Evolutionary conservation across 53 echinoderm and acorn worm species (phyloP).

Genomic region (Crossaster papposus): DNA sequence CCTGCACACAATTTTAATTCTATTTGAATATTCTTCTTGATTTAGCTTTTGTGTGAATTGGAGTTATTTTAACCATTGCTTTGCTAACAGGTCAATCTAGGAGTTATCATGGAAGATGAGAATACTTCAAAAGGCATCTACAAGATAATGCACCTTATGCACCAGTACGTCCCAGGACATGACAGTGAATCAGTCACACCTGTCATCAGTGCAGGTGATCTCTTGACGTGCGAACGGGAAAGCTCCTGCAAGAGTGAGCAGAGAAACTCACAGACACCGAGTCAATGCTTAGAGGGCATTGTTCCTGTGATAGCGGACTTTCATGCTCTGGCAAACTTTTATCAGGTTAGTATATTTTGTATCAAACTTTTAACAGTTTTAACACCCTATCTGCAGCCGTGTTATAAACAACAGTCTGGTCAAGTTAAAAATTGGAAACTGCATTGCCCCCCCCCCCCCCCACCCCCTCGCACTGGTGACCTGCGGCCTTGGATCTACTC

Average conservation of each 20-base stretch:
- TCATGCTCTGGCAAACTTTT: slow-evolving; percentile 71
- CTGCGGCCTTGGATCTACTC: too few relatives aligned
- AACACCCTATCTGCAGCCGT: too few relatives aligned
- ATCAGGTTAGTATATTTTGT: slow-evolving; percentile 70
- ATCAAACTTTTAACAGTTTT: too few relatives aligned
- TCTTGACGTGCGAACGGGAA: slow-evolving; percentile 69
- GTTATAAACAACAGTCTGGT: too few relatives aligned
- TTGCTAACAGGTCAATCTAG: slow-evolving; percentile 66
- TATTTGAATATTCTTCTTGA: too few relatives aligned
- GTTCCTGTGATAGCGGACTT: slow-evolving; percentile 78
- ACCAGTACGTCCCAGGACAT: slow-evolving; percentile 71
- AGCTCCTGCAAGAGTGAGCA: slow-evolving; percentile 71
- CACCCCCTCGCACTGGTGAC: too few relatives aligned
- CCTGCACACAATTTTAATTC: too few relatives aligned
- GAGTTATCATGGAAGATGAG: slow-evolving; percentile 67
- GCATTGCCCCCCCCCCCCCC: too few relatives aligned
- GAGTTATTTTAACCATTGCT: too few relatives aligned
- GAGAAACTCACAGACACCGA: slow-evolving; percentile 64
- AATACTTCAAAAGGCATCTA: slow-evolving; percentile 61
- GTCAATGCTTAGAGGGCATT: slow-evolving; percentile 61
- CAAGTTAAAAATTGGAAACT: too few relatives aligned
- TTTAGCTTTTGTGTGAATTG: neutral
- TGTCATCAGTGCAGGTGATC: slow-evolving; percentile 69
- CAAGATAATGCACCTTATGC: slow-evolving; percentile 73
- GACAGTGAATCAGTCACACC: slow-evolving; percentile 29